Evolutionary conservation across 2,113 vertebrate species (phyloP).

Genomic region (Tylochromis polylepis): DNA sequence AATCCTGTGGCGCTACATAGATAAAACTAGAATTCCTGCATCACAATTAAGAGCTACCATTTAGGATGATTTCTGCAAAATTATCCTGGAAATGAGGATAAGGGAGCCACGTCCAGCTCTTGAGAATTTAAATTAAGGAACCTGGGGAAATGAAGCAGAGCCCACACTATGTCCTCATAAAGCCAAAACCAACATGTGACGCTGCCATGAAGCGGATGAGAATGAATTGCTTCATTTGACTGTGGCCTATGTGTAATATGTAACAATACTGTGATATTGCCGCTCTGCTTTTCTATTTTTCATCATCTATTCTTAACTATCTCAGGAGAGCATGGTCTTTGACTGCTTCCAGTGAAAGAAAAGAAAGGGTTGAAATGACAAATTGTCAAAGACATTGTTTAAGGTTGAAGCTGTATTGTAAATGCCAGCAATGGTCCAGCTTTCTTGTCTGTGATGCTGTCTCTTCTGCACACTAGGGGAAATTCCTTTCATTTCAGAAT

Average conservation of each 20-base stretch:
- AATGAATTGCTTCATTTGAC: constrained; percentile 22
- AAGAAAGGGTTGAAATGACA: background rate
- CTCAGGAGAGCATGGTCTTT: constrained; percentile 23
- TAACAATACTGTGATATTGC: constrained; percentile 12
- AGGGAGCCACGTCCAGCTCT: background rate
- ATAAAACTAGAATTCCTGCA: background rate
- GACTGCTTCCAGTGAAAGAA: background rate
- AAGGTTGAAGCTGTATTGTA: background rate
- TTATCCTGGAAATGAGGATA: constrained; percentile 14
- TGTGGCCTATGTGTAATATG: background rate
- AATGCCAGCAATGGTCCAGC: background rate
- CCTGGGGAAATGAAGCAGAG: constrained; percentile 9
- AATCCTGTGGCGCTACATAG: background rate
- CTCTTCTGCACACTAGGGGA: background rate
- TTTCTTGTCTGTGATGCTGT: background rate
- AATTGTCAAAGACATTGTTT: constrained; percentile 8
- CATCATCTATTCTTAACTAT: constrained; percentile 18
- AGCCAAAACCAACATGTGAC: background rate
- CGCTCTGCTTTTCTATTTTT: constrained; percentile 20
- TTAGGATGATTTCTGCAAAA: constrained; percentile 23
- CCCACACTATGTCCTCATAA: background rate
- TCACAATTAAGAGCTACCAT: background rate
- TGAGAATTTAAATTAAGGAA: constrained; percentile 18
- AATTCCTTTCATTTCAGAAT: background rate
- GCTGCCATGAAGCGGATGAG: background rate